These are phyloP conservation scores for Pygoscelis antarcticus DNA, from an alignment of 2,113 vertebrate genomes.

Conservation along the genomic window DNA sequence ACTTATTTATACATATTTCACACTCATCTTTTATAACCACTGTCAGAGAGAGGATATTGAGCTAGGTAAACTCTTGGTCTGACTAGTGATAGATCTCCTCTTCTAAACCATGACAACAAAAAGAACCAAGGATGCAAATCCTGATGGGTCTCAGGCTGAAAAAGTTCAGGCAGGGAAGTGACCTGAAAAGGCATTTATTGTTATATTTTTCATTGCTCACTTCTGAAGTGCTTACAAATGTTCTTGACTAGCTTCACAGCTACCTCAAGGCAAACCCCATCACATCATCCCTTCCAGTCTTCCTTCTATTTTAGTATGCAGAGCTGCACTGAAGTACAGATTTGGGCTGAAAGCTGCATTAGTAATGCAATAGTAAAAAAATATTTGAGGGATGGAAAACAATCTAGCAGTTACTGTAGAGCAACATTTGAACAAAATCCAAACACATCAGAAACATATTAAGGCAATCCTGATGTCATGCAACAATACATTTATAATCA, in stretches of 20 bases:
- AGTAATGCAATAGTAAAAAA: background rate
- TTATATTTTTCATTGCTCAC: background rate
- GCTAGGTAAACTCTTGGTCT: background rate
- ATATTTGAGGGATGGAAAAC: background rate
- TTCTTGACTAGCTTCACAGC: background rate
- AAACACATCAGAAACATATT: background rate
- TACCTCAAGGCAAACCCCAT: background rate
- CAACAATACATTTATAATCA: background rate
- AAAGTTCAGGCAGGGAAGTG: background rate
- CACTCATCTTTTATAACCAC: background rate
- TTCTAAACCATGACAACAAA: background rate
- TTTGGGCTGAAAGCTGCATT: conserved; percentile 35
- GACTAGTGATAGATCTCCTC: background rate
- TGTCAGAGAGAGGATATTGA: background rate
- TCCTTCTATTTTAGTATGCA: conserved; percentile 9
- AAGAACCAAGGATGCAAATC: background rate
- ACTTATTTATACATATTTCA: background rate
- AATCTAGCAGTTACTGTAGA: background rate
- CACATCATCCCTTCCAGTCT: background rate
- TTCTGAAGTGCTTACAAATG: background rate
- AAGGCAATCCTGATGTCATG: background rate
- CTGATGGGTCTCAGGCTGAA: background rate
- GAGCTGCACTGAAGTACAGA: conserved; percentile 32
- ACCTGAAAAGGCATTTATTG: background rate
- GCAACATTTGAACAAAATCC: background rate